phyloP scores from a whole-genome alignment of 2,888 invertebrate species.

The Andrena bucephala region DNA sequence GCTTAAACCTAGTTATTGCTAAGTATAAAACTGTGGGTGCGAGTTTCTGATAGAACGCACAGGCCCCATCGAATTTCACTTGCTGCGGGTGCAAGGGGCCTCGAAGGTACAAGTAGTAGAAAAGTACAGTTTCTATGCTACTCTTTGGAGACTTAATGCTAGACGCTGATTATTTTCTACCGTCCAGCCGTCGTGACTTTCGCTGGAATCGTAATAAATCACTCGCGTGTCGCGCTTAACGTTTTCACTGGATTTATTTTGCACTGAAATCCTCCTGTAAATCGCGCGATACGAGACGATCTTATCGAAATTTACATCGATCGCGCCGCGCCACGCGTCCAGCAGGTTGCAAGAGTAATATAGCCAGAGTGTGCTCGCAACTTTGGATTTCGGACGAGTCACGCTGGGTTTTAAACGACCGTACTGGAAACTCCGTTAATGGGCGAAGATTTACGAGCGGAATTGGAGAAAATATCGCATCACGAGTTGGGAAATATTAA shows the following conservation, averaged over 20 bases:
- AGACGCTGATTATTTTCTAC: conserved; percentile 21
- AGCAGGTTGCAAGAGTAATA: background rate
- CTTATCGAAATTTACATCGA: background rate
- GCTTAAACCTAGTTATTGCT: conserved; percentile 36
- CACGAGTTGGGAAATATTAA: conserved; percentile 37
- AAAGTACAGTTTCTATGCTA: conserved; percentile 33
- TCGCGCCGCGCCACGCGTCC: background rate
- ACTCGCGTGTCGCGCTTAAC: background rate
- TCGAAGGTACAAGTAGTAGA: conserved; percentile 52
- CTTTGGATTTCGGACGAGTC: conserved; percentile 28
- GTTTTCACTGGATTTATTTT: background rate
- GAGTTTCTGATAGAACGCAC: background rate
- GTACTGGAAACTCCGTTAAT: conserved; percentile 53
- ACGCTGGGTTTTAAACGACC: conserved; percentile 31
- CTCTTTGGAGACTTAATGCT: conserved; percentile 34
- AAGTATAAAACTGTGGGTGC: conserved; percentile 47
- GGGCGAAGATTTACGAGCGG: conserved; percentile 38
- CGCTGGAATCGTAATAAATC: background rate
- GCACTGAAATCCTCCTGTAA: background rate
- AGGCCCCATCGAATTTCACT: conserved; percentile 3
- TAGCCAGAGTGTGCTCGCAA: conserved; percentile 1
- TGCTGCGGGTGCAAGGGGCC: background rate
- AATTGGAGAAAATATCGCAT: conserved; percentile 22
- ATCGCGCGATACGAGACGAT: background rate
- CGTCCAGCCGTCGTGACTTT: conserved; percentile 1